phyloP scores from a whole-genome alignment of 2,113 vertebrate genomes.

The Polyodon spathula region DNA sequence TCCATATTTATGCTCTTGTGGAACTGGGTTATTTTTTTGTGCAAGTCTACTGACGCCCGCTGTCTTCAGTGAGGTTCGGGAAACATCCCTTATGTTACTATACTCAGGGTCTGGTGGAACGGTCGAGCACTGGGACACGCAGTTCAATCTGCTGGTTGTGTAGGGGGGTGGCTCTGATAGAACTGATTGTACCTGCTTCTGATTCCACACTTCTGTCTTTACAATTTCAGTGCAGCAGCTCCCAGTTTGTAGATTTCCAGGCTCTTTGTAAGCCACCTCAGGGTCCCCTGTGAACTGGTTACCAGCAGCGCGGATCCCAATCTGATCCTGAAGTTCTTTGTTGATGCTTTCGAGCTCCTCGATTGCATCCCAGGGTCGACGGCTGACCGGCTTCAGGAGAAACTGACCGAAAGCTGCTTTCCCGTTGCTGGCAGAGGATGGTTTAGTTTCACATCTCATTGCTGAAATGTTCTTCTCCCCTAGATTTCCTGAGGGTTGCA shows the following conservation, averaged over 20 bases:
- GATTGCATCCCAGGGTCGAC: constrained; percentile 90
- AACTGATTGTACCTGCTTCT: constrained; percentile 49
- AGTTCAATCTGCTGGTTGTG: constrained; percentile 57
- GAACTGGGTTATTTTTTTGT: constrained; percentile 54
- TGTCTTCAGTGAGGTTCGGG: constrained; percentile 43
- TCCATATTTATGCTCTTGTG: constrained; percentile 56
- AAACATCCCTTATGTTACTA: constrained; percentile 32
- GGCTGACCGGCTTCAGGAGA: constrained; percentile 75
- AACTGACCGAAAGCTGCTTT: constrained; percentile 77
- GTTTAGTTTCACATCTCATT: constrained; percentile 49
- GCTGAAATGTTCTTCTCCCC: constrained; percentile 31
- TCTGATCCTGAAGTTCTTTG: constrained; percentile 78
- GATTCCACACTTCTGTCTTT: constrained; percentile 54
- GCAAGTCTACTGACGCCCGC: constrained; percentile 58
- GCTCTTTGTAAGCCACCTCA: constrained; percentile 64
- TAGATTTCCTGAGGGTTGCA: constrained; percentile 28
- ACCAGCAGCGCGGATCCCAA: constrained; percentile 54
- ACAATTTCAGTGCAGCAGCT: constrained; percentile 50
- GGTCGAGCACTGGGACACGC: constrained; percentile 64
- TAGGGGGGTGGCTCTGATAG: constrained; percentile 48
- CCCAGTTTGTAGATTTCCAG: constrained; percentile 59
- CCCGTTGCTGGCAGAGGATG: constrained; percentile 49
- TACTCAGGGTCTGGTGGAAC: constrained; percentile 43
- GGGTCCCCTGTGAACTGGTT: constrained; percentile 65
- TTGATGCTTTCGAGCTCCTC: constrained; percentile 89